A percentile compares a stretch with the other conserved stretches of the same genome.
phyloP scores from a whole-genome alignment of 2,797 vertebrate genomes.

The Thaleichthys pacificus region DNA sequence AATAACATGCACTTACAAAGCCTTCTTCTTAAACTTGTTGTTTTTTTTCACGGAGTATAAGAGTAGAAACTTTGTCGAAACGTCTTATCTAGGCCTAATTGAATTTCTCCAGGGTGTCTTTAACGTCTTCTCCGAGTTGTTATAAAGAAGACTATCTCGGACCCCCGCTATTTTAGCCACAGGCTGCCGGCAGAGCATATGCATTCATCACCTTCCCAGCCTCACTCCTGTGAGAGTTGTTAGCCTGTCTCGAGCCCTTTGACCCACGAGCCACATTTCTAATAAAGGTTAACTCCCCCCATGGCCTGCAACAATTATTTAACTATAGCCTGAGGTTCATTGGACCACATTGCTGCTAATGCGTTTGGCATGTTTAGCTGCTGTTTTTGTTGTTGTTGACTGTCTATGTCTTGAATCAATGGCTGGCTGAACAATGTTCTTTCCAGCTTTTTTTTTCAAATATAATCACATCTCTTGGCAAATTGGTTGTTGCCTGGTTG shows the following conservation, averaged over 20 bases:
- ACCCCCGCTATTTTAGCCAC: background rate
- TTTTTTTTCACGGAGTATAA: no score
- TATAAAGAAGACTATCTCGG: background rate
- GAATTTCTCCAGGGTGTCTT: background rate
- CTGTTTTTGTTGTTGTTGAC: no score
- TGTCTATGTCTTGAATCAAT: no score
- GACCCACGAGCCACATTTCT: background rate
- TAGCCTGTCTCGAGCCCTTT: background rate
- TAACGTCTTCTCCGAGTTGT: background rate
- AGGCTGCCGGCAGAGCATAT: background rate
- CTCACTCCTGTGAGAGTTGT: background rate
- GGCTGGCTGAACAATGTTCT: no score
- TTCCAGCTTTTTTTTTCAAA: no score
- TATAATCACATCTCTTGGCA: no score
- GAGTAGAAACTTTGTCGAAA: background rate
- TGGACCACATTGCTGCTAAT: no score
- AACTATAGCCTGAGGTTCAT: background rate
- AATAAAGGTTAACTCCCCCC: background rate
- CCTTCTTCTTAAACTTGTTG: background rate
- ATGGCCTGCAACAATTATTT: background rate
- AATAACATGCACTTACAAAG: background rate
- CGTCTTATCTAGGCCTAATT: background rate
- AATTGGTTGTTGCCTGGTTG: no score
- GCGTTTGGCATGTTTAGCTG: no score
- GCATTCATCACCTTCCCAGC: background rate